Evolutionary conservation across 2,888 invertebrate species (phyloP), one percentile per base, ranked within the genome.

Genomic region (Hesperia comma): DNA sequence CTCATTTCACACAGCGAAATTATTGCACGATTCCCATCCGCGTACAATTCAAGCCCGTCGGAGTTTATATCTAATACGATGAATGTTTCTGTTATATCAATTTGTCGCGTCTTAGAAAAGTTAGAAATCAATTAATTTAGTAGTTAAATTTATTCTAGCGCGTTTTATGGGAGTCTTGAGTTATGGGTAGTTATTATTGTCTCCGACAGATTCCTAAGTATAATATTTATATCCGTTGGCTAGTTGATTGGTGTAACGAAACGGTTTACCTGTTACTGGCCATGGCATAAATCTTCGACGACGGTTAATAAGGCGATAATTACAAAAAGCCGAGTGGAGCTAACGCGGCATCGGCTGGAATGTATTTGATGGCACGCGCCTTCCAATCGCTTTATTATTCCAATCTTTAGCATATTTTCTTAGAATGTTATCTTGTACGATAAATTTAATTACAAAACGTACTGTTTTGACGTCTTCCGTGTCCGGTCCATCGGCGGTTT

Each of bases 381-480:
- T 77, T 69, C 69, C 77, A 79, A 88, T 83, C 73, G 78, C 84
- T 89, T 86, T 82, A 90, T 90, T 89, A 90, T 87, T 83, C 85
- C 69, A 75, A 79, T 81, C 79, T 82, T 84, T 80, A 82, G 77
- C 80, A 86, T 85, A 85, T 85, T 86, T 83, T 80, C 72, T 75
- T 78, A 78, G 78, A 79, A 80, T 75, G 76, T 80, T 85, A 85
- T 85, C 84, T 82, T 79, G 74, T 74, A 73, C 75, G 81, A 85
- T 85, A 85, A 81, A 79, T 82, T 87, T 87, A 90, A 90, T 89
- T 90, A 86, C 83, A 77, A 71, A 80, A 80, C 80, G 79, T 81
- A 81, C 79, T 82, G 80, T 85, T 86, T 81, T 80, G 77, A 82
- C 81, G 74, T 83, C 79, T 86, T 85, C 83, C 81, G 84, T 78